phyloP scores from a whole-genome alignment of 1,140 invertebrate species.

The Drosophila novamexicana region DNA sequence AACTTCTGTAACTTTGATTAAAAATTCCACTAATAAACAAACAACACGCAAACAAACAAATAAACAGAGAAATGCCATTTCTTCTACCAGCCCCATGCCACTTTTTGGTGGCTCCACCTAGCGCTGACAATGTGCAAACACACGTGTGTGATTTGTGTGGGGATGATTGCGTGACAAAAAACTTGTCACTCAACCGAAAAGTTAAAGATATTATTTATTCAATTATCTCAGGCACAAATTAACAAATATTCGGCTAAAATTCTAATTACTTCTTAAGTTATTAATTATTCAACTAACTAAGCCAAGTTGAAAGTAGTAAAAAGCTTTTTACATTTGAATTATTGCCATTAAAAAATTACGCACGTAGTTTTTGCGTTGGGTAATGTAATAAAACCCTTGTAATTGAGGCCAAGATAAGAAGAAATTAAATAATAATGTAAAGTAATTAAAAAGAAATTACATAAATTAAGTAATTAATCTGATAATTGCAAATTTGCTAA shows the following conservation, averaged over 20 bases:
- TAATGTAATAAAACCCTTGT: too few relatives aligned
- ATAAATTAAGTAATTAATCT: too few relatives aligned
- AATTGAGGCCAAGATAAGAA: too few relatives aligned
- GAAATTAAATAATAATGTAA: too few relatives aligned
- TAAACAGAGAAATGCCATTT: conserved; percentile 41
- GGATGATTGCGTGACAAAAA: conserved; percentile 16
- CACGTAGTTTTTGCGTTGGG: too few relatives aligned
- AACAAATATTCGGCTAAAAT: neutral
- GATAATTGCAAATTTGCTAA: too few relatives aligned
- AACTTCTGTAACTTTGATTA: conserved; percentile 79
- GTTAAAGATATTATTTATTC: neutral
- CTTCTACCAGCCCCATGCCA: neutral
- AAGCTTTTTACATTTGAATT: too few relatives aligned
- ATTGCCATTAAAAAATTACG: too few relatives aligned
- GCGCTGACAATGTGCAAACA: conserved; percentile 47
- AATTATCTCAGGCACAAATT: neutral
- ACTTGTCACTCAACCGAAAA: neutral
- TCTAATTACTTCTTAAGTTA: neutral
- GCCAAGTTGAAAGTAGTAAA: too few relatives aligned
- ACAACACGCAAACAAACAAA: conserved; percentile 52
- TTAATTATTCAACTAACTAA: too few relatives aligned
- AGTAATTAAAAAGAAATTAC: too few relatives aligned
- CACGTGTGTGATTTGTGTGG: conserved; percentile 16
- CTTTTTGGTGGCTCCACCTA: conserved; percentile 42
- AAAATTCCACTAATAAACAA: conserved; percentile 83